phyloP scores from a whole-genome alignment of 2,888 invertebrate genomes.

The Hypomecis atomaria region DNA sequence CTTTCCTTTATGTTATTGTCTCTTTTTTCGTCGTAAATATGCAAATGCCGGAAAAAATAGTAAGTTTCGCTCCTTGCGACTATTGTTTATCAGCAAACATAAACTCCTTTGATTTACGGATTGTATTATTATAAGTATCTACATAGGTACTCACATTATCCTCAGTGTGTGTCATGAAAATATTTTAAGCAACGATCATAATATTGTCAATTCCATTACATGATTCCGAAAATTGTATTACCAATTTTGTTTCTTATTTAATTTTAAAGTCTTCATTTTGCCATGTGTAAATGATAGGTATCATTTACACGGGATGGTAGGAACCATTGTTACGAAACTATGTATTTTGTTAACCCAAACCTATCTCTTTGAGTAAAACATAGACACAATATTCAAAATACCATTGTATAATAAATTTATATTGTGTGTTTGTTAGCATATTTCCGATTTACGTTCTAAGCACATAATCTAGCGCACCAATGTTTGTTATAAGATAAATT shows the following conservation, averaged over 20 bases:
- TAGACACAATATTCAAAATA: too few relatives aligned
- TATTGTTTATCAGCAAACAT: neutral
- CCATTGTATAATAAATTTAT: neutral
- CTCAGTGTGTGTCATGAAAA: neutral
- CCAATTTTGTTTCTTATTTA: too few relatives aligned
- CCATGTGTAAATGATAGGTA: too few relatives aligned
- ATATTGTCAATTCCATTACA: too few relatives aligned
- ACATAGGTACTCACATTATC: neutral
- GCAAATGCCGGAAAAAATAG: slow-evolving; percentile 2
- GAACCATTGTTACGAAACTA: too few relatives aligned
- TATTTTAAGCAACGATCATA: neutral
- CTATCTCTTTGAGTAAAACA: too few relatives aligned
- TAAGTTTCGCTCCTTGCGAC: neutral
- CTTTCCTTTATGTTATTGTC: neutral
- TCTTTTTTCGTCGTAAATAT: slow-evolving; percentile 4
- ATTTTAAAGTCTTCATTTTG: too few relatives aligned
- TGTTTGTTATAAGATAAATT: slow-evolving; percentile 29
- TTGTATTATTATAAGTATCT: neutral
- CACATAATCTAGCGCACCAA: slow-evolving; percentile 16
- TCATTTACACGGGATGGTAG: too few relatives aligned
- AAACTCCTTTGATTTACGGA: neutral
- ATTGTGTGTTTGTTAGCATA: slow-evolving; percentile 12
- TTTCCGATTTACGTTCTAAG: slow-evolving; percentile 21
- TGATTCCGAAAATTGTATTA: too few relatives aligned
- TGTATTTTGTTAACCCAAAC: too few relatives aligned